A percentile compares a stretch with the other conserved stretches of the same genome.
Conservation (phyloP, 2,888 invertebrate species). For the Pammene fasciana region DNA sequence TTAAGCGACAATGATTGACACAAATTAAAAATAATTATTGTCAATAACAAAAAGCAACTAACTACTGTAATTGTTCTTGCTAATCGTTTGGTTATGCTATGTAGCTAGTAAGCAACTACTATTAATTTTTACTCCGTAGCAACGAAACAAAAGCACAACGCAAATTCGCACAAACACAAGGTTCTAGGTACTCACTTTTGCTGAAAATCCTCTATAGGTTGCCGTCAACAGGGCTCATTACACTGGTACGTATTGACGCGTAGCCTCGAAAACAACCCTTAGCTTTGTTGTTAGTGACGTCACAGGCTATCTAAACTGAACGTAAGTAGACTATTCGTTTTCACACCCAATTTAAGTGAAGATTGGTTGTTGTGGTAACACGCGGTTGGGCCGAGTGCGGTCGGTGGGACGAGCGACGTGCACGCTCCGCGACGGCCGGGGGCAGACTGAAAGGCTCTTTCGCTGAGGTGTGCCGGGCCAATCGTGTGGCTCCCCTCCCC, state of each 20-base stretch:
- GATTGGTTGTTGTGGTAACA: slow-evolving; percentile 65
- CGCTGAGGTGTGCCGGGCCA: slow-evolving; percentile 62
- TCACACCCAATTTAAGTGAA: slow-evolving; percentile 69
- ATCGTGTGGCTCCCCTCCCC: slow-evolving; percentile 49
- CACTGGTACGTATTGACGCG: slow-evolving; percentile 54
- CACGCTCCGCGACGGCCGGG: slow-evolving; percentile 53
- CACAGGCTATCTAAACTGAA: slow-evolving; percentile 55
- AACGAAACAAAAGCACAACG: slow-evolving; percentile 35
- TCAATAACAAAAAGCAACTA: neutral
- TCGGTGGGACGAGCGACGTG: slow-evolving; percentile 49
- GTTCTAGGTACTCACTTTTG: slow-evolving; percentile 53
- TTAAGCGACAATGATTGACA: slow-evolving; percentile 17
- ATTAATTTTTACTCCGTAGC: slow-evolving; percentile 26
- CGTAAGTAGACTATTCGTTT: slow-evolving; percentile 48
- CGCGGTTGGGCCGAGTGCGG: slow-evolving; percentile 55
- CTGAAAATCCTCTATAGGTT: slow-evolving; percentile 56
- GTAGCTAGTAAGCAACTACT: slow-evolving; percentile 11
- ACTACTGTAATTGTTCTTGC: neutral
- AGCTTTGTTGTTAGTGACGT: slow-evolving; percentile 48
- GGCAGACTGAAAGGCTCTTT: slow-evolving; percentile 62
- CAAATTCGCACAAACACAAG: slow-evolving; percentile 44
- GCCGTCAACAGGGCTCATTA: slow-evolving; percentile 55
- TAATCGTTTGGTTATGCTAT: neutral
- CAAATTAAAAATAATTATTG: slow-evolving; percentile 18
- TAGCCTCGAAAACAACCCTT: slow-evolving; percentile 46